Evolutionary conservation across 2,888 invertebrate genomes (phyloP), one percentile per base, ranked within the genome.

Genomic region (Napeogenes sylphis): DNA sequence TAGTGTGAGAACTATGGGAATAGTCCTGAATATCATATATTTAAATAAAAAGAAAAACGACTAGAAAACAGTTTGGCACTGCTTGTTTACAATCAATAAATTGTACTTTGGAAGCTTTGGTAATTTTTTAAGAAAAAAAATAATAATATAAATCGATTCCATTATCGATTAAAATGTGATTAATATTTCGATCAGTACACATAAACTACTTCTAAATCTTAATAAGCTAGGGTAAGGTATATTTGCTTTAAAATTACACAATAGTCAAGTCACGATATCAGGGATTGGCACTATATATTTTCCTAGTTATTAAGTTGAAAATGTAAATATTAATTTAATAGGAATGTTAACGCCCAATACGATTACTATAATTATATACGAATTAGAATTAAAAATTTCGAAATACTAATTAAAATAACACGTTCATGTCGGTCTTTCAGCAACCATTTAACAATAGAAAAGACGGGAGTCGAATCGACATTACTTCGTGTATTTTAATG

Each of bases 201-300:
- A 75, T 79, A 68, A 77, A 81, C 84, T 86, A 87, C 77, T 73
- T 71, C 80, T 86, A 85, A 78, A 73, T 75, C 82, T 84, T 84
- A 81, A 65, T 68, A 83, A 84, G 80, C 82, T 84, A 85, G 72
- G 77, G 63, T 64, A 65, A 68, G 77, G 79, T 82, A 76, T 73
- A 81, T 74, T 81, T 75, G 82, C 79, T 76, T 79, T 70, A 68
- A 72, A 69, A 68, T 70, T 67, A 69, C 77, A 82, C 77, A 75
- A 78, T 77, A 80, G 76, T 80, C 72, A 75, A 81, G 79, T 79
- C 80, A 72, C 82, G 74, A 82, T 86, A 82, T 77, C 75, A 77
- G 77, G 83, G 80, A 79, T 81, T 84, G 85, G 83, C 84, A 85
- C 85, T 86, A 86, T 77, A 79, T 80, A 79, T 77, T 81, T 78